Percentiles rank a stretch among this genome's conserved stretches.
Conservation (phyloP, 2,113 vertebrate genomes). For the Platysternon megacephalum region DNA sequence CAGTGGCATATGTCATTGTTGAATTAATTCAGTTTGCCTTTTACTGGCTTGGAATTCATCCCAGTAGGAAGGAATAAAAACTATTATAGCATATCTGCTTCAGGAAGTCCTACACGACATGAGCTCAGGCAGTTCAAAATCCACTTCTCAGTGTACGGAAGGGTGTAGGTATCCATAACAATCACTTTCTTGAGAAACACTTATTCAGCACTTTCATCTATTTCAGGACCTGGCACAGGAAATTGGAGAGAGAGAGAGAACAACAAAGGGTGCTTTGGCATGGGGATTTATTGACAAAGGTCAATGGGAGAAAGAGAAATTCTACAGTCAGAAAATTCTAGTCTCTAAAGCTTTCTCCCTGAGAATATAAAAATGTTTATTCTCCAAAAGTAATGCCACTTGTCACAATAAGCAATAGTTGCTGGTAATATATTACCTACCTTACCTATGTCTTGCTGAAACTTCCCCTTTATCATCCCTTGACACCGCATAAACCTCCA, state of each 20-base stretch:
- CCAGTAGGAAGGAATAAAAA: slow-evolving; percentile 81
- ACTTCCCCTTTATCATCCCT: background rate
- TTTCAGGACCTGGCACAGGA: background rate
- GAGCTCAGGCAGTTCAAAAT: slow-evolving; percentile 39
- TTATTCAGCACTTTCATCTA: slow-evolving; percentile 6
- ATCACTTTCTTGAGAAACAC: background rate
- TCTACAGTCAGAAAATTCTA: background rate
- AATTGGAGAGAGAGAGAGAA: background rate
- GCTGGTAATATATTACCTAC: slow-evolving; percentile 7
- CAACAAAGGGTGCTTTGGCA: background rate
- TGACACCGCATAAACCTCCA: background rate
- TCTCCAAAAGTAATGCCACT: slow-evolving; percentile 27
- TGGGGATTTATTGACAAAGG: background rate
- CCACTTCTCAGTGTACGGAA: background rate
- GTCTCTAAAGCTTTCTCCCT: background rate
- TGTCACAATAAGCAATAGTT: slow-evolving; percentile 21
- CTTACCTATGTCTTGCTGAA: background rate
- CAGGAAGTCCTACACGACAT: slow-evolving; percentile 51
- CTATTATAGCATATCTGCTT: slow-evolving; percentile 77
- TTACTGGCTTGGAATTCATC: slow-evolving; percentile 85
- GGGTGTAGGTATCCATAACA: background rate
- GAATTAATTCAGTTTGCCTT: slow-evolving; percentile 88
- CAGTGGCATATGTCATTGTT: slow-evolving; percentile 83
- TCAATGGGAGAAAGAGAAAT: background rate
- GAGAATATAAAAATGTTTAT: slow-evolving; percentile 1